Conservation (phyloP, 2,113 vertebrate genomes). For the Argyrosomus japonicus region DNA sequence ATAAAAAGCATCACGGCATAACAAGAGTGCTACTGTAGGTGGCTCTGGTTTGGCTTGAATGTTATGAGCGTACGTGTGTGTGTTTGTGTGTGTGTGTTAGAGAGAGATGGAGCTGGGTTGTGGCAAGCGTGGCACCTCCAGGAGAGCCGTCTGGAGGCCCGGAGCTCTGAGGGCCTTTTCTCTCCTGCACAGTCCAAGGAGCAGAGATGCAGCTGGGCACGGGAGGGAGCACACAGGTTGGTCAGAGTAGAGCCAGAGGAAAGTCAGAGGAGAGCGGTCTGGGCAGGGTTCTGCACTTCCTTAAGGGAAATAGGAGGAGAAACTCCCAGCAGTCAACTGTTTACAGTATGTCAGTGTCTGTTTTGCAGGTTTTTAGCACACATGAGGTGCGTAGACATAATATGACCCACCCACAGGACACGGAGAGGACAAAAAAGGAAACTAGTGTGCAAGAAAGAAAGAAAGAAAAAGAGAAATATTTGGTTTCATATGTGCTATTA, state of each 20-base stretch:
- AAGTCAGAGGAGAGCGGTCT: conserved; percentile 67
- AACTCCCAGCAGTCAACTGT: conserved; percentile 33
- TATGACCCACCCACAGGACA: conserved; percentile 33
- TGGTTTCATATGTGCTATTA: neutral
- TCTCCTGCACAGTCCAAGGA: conserved; percentile 41
- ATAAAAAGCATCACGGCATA: conserved; percentile 71
- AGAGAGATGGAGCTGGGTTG: conserved; percentile 45
- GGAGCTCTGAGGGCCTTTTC: conserved; percentile 72
- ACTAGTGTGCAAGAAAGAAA: conserved; percentile 49
- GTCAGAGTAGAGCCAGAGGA: neutral
- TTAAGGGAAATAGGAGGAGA: conserved; percentile 22
- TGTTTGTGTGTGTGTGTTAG: conserved; percentile 28
- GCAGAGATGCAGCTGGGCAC: conserved; percentile 45
- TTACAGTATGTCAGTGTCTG: conserved; percentile 40
- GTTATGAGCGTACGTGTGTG: conserved; percentile 14
- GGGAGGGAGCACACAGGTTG: neutral
- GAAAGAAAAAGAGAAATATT: neutral
- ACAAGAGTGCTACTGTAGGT: conserved; percentile 70
- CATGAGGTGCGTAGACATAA: conserved; percentile 53
- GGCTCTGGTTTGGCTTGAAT: conserved; percentile 28
- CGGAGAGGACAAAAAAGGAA: conserved; percentile 69
- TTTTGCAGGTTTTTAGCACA: conserved; percentile 28
- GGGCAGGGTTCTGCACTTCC: conserved; percentile 13
- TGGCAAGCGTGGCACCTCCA: conserved; percentile 66
- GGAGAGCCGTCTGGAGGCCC: conserved; percentile 56